These are phyloP conservation scores for Ypsolopha scabrella DNA, from an alignment of 2,888 invertebrate species.

Conservation along the genomic window DNA sequence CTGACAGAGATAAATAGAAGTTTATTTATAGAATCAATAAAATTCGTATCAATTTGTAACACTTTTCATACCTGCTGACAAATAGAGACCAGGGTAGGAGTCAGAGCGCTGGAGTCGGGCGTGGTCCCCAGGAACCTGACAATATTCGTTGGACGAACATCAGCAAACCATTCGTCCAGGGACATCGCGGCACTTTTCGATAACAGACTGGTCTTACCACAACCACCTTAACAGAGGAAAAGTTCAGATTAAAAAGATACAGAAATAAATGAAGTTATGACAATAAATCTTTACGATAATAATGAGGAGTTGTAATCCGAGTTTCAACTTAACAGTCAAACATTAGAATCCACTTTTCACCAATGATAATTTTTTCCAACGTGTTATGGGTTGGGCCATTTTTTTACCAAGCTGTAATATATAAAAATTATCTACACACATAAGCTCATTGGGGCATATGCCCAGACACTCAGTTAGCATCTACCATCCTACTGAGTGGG, in stretches of 20 bases:
- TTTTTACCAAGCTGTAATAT: too few relatives aligned
- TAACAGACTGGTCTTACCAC: slow-evolving; percentile 96
- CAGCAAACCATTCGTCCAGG: slow-evolving; percentile 78
- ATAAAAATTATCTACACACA: too few relatives aligned
- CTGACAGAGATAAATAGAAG: neutral
- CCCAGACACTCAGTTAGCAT: too few relatives aligned
- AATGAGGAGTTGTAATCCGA: too few relatives aligned
- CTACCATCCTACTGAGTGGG: too few relatives aligned
- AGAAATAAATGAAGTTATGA: neutral
- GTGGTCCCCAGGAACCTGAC: slow-evolving; percentile 96
- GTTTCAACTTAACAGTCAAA: too few relatives aligned
- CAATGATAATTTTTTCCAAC: too few relatives aligned
- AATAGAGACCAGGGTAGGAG: slow-evolving; percentile 93
- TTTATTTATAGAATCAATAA: neutral
- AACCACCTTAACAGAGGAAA: slow-evolving; percentile 75
- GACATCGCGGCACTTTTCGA: slow-evolving; percentile 92
- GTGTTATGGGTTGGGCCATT: too few relatives aligned
- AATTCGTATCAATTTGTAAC: neutral
- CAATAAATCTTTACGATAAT: too few relatives aligned
- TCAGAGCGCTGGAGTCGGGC: slow-evolving; percentile 95
- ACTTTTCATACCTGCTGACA: slow-evolving; percentile 85
- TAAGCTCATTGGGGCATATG: too few relatives aligned
- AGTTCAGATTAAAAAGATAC: neutral
- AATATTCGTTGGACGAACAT: slow-evolving; percentile 85
- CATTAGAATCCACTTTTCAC: too few relatives aligned